Conservation (phyloP, 2,888 invertebrate genomes). For the Yponomeuta sedellus region DNA sequence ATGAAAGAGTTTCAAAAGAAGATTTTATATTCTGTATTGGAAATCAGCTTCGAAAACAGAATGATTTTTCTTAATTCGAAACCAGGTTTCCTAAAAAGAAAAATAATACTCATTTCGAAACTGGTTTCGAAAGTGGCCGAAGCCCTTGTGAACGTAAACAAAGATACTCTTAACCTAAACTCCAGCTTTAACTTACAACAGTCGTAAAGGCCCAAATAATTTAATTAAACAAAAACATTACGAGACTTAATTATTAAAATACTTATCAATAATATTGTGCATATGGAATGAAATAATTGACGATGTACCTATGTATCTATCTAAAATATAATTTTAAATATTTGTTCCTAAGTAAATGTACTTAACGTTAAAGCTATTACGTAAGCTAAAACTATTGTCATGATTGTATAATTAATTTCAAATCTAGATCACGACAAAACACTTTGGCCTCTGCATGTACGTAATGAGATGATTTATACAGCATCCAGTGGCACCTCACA, state of each 20-base stretch:
- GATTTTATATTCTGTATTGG: no score
- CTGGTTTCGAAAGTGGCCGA: no score
- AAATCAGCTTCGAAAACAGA: no score
- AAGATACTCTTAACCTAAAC: neutral
- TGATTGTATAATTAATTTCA: neutral
- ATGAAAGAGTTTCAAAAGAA: no score
- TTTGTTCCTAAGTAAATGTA: neutral
- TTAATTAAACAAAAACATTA: neutral
- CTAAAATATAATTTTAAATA: neutral
- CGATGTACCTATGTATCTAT: neutral
- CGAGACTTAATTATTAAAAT: neutral
- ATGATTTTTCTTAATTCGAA: no score
- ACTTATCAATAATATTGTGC: neutral
- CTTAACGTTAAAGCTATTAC: neutral
- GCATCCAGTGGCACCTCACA: no score
- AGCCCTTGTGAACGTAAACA: no score
- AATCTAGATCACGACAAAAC: no score
- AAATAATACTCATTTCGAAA: no score
- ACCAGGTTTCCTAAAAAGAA: no score
- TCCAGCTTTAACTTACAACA: neutral
- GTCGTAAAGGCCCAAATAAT: neutral
- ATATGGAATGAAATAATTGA: constrained; percentile 1
- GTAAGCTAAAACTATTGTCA: constrained; percentile 1
- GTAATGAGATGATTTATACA: no score
- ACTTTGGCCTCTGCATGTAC: no score